A percentile compares a stretch with the other conserved stretches of the same genome.
These are phyloP conservation scores for Dicyrtomina minuta DNA, from an alignment of 2,888 invertebrate genomes.

Conservation along the genomic window DNA sequence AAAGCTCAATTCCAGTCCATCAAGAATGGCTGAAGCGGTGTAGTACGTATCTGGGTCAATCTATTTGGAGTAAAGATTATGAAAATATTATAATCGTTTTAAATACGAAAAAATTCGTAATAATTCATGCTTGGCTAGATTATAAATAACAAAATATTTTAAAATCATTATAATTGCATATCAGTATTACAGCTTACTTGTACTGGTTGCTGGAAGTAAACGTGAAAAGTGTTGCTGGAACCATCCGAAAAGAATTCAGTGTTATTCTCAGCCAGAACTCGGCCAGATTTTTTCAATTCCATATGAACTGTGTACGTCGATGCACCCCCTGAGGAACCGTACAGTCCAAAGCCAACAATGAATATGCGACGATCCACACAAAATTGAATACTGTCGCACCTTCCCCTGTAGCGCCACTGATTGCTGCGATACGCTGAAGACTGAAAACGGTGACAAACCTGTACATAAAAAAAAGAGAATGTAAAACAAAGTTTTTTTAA, in stretches of 20 bases:
- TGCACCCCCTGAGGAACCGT: constrained; percentile 93
- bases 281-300: constrained; percentile 84
- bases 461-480: too few species aligned
- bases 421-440: constrained; percentile 95
- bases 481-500: constrained; percentile 5
- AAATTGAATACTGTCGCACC: constrained; percentile 96
- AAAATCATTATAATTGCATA: neutral
- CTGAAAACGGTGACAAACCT: constrained; percentile 93
- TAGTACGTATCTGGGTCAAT: constrained; percentile 92
- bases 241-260: constrained; percentile 96
- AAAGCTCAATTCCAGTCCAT: constrained; percentile 91
- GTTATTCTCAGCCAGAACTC: constrained; percentile 84
- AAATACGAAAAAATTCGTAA: neutral
- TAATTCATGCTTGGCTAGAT: neutral
- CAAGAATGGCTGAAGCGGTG: constrained; percentile 91
- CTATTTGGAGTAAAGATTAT: constrained; percentile 56
- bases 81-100: neutral
- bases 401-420: constrained; percentile 94
- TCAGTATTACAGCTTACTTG: constrained; percentile 55
- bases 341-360: constrained; percentile 91
- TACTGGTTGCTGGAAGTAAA: constrained; percentile 74
- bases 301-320: constrained; percentile 94
- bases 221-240: constrained; percentile 92
- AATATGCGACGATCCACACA: constrained; percentile 93
- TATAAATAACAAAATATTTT: neutral